Evolutionary conservation across 2,113 vertebrate species (phyloP), one percentile per base, ranked within the genome.

Genomic region (Pimephales promelas): DNA sequence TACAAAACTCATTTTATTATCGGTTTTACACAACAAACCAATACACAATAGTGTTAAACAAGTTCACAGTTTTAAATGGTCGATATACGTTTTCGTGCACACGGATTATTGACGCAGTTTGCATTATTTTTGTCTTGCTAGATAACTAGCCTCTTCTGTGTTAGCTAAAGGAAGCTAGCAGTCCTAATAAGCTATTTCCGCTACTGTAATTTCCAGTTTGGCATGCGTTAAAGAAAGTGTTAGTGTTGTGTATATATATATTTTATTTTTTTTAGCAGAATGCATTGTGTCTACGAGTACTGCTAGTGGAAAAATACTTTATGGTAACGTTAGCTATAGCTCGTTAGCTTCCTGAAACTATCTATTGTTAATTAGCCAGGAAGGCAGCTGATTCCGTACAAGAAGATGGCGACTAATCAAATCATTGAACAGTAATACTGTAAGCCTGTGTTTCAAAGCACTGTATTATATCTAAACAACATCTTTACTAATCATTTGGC

Each of bases 351-450:
- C 45, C 49, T 66, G 43, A 45, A 20, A 57, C 18, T 16, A 34
- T 72, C 83, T 78, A 84, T 59, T 70, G 85, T 79, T 88, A 59
- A 87, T 80, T 86, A 84, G 74, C 81, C 73, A 70, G 28, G 31
- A 26, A 26, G 22, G 52, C 56, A 86, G 77, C 76, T 81, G 66
- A 62, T 13, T 40, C 18, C 40, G 31, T 10, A 43, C 40, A 83
- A 54, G 64, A 61, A 82, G 81, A 61, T 80, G 36, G 57, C 36
- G 61, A 9, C 13, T 3, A n/a, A 22, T 77, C 18, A n/a, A 13
- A n/a, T 49, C 1, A 66, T 49, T 79, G 66, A 0, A 79, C 14
- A 13, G 4, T 13, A 22, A 18, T 10, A 79, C 14, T 8, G 4
- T 13, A 22, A 18, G 6, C 10, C 2, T 36, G 73, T 31, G n/a